Evolutionary conservation across 2,113 vertebrate species (phyloP).

Genomic region (Apeltes quadracus): DNA sequence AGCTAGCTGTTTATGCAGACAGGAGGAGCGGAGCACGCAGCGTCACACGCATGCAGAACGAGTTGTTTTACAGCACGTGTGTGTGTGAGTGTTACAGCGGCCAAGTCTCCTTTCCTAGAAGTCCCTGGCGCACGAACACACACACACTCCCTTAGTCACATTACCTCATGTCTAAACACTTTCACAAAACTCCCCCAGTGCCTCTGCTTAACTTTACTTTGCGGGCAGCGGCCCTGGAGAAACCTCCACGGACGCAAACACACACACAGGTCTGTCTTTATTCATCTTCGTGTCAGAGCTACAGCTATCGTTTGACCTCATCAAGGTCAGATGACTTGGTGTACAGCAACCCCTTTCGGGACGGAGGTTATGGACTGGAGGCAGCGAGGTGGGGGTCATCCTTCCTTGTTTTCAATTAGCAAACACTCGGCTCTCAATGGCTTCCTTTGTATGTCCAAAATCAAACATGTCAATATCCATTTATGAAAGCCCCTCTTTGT

Average conservation of each 20-base stretch:
- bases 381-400: constrained; percentile 36
- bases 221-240: constrained; percentile 20
- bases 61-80: constrained; percentile 72
- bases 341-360: constrained; percentile 30
- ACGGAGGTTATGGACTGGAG: constrained; percentile 47
- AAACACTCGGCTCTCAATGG: constrained; percentile 55
- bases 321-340: constrained; percentile 56
- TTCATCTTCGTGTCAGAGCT: constrained; percentile 18
- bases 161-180: constrained; percentile 75
- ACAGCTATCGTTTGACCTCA: constrained; percentile 16
- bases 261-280: constrained; percentile 40
- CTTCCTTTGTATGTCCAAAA: constrained; percentile 60
- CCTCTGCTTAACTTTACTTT: constrained; percentile 63
- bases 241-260: constrained; percentile 9
- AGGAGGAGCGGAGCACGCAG: constrained; percentile 1
- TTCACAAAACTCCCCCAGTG: constrained; percentile 60
- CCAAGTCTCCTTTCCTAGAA: constrained; percentile 79
- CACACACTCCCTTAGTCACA: constrained; percentile 66
- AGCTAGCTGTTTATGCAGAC: constrained; percentile 16
- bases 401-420: constrained; percentile 61
- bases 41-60: constrained; percentile 12
- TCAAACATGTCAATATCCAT: constrained; percentile 66
- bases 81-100: constrained; percentile 70
- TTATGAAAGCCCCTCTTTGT: constrained; percentile 70
- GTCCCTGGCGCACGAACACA: constrained; percentile 53